Base-by-base conservation (phyloP, 1,140 invertebrate genomes). In the Caenorhabditis tropicalis region DNA sequence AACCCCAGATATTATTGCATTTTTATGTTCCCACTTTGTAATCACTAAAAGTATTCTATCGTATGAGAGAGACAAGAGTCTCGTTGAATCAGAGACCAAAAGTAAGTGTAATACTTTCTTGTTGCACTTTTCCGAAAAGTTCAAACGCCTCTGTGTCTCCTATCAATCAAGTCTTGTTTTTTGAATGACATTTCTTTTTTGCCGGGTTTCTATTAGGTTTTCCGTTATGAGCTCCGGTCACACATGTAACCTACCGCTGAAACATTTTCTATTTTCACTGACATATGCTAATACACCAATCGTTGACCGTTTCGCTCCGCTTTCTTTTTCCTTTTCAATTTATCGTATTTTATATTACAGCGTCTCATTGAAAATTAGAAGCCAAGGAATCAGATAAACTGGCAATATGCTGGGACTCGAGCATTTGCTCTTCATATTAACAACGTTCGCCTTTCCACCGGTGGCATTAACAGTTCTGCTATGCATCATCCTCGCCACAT, bases 361-460 rank as follows among this genome's bases (percentile, higher is more conserved):
- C 16, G 19, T 36, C 58, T 15, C 19, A 1, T 24, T 16, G 21
- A 65, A 19, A 65, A 19, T 6, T 1, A 31, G 31, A 65, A 65
- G 7, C 15, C 58, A 65, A 65, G 19, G 9, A 27, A n/a, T 7
- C 15, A 65, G n/a, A 65, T 16, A 65, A 4, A 65, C 53, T 56
- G 53, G 53, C 53, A 65, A 16, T 33, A 65, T 65, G 58, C 58
- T 65, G 12, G 58, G 58, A 65, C 19, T 33, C 15, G 86, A 87
- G 74, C 86, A 87, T 65, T 10, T 87, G n/a, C 60, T 87, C 21
- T 46, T 87, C 39, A 31, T 87, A 31, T 24, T 83, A 6, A 53
- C 79, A 9, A 70, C 86, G n/a, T 87, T 87, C 29, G 82, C 87
- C 53, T 87, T 87, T 49, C 86, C 86, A 15, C 86, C 86, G 19